These are phyloP conservation scores for Hafferia zeledoni DNA, from an alignment of 2,797 vertebrate genomes.

Conservation along the genomic window DNA sequence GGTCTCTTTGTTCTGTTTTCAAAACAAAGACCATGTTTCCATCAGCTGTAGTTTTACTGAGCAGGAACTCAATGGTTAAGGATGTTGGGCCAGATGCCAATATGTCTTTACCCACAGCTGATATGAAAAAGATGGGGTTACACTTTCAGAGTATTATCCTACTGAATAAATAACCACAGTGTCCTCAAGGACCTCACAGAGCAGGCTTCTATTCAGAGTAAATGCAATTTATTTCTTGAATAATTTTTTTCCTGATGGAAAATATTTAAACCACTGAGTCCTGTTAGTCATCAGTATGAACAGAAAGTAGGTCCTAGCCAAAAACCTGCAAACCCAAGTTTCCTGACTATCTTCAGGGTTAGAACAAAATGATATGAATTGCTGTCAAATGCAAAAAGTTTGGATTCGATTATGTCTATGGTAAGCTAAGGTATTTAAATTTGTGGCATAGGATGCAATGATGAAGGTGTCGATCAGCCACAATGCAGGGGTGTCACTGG, in stretches of 20 bases:
- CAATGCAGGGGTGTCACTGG: neutral
- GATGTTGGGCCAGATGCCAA: neutral
- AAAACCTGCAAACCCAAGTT: neutral
- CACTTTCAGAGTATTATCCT: neutral
- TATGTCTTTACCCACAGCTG: neutral
- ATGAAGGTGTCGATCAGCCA: neutral
- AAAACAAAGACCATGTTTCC: neutral
- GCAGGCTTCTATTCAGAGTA: neutral
- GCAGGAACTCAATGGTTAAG: neutral
- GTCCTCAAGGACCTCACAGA: neutral
- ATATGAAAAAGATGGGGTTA: neutral
- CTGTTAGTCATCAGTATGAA: neutral
- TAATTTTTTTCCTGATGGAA: neutral
- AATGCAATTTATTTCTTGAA: neutral
- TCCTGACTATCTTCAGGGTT: neutral
- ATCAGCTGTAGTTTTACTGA: neutral
- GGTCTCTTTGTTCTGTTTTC: neutral
- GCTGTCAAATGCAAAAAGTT: neutral
- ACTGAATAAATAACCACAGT: neutral
- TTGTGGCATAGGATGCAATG: neutral
- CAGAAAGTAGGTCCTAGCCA: neutral
- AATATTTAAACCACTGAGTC: neutral
- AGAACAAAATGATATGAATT: neutral
- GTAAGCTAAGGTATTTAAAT: neutral
- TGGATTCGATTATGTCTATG: neutral